Percentiles rank a stretch among this genome's conserved stretches.
phyloP scores from a whole-genome alignment of 2,888 invertebrate genomes.

The Eupithecia subfuscata region DNA sequence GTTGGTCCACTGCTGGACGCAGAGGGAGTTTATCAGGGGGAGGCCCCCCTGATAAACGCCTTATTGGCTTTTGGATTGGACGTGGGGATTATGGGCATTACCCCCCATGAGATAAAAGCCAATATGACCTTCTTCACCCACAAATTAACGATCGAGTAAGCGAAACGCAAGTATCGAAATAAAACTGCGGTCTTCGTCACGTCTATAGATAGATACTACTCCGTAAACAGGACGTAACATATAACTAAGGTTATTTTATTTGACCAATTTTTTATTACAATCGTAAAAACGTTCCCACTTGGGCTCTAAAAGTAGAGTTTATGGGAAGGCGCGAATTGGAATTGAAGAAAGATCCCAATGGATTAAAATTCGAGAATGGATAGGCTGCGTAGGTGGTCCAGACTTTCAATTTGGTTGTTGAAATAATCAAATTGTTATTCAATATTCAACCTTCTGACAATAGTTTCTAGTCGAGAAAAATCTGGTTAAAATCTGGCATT shows the following conservation, averaged over 20 bases:
- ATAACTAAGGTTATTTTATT: slow-evolving; percentile 52
- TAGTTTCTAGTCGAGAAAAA: neutral
- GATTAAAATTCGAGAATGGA: slow-evolving; percentile 2
- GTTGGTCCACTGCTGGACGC: too few relatives aligned
- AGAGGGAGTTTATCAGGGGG: too few relatives aligned
- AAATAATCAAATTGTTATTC: neutral
- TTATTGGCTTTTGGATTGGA: too few relatives aligned
- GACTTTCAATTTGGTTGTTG: slow-evolving; percentile 5
- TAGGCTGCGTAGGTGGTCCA: neutral
- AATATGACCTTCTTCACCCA: neutral
- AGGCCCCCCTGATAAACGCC: too few relatives aligned
- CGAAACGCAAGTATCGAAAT: slow-evolving; percentile 7
- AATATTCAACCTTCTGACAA: neutral
- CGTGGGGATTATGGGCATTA: too few relatives aligned
- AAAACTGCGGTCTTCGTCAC: neutral
- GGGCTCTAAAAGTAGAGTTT: slow-evolving; percentile 11
- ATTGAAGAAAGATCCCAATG: slow-evolving; percentile 12
- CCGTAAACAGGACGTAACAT: slow-evolving; percentile 50
- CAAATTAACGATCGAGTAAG: neutral
- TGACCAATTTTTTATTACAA: slow-evolving; percentile 56
- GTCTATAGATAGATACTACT: neutral
- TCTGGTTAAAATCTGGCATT: neutral
- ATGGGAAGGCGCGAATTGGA: slow-evolving; percentile 12
- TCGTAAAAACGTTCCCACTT: slow-evolving; percentile 46
- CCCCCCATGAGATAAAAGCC: too few relatives aligned